Evolutionary conservation across 2,797 vertebrate genomes (phyloP), one percentile per base, ranked within the genome.

Genomic region (Miichthys miiuy): DNA sequence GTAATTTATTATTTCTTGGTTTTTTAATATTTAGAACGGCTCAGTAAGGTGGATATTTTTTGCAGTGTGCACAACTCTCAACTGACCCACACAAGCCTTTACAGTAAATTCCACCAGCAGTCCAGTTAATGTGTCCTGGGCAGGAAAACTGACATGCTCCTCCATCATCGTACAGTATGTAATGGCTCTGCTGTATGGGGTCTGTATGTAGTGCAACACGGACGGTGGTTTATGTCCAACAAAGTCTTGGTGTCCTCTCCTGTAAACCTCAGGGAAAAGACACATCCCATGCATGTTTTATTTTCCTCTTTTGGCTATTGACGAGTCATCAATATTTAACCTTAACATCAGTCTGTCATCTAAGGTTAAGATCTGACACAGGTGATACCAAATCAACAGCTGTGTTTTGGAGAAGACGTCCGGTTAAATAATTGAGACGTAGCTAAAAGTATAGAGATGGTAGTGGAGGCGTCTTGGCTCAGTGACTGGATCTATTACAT

Each of bases 41-140:
- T 42, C 5, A 30, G 2, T 55, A 3, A 27, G 27, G 50, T 70
- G 77, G 68, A 79, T 67, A 88, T 77, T 80, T 89, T 83, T 92
- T 92, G 54, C 83, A 93, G 92, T 65, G 91, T 84, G 81, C 48
- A 57, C 50, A 84, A 38, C 68, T 81, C 82, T 80, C 72, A 46
- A 42, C 82, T 77, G 79, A 85, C 85, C 73, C 48, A 82, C 80
- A 84, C 64, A 0, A 87, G 84, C 72, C 80, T 91, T 92, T 92
- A 88, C 88, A 69, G 91, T 92, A 91, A 92, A 90, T 88, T 89
- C 85, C 68, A 84, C 71, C 82, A 88, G 81, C 86, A 81, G 83
- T 80, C 27, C 69, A 68, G 82, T 90, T 91, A 93, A 92, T 92
- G 90, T 89, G 91, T 85, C 84, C 84, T 64, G 71, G 75, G 47